Percentiles rank a stretch among this genome's conserved stretches.
Evolutionary conservation across 2,797 vertebrate species (phyloP).

Genomic region (Alectoris magna): DNA sequence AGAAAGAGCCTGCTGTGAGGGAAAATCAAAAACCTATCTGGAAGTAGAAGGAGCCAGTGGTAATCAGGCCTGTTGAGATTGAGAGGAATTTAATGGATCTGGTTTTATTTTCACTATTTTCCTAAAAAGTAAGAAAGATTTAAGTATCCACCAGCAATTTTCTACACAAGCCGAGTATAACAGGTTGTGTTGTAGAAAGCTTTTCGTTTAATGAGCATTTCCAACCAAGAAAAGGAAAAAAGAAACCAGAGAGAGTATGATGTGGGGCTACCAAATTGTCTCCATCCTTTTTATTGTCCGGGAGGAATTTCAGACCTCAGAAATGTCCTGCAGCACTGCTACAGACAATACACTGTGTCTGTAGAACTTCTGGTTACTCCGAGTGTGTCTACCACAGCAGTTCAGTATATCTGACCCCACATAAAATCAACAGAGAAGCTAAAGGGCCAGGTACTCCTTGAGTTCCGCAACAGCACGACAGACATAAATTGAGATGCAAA

Average conservation of each 20-base stretch:
- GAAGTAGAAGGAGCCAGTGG: neutral
- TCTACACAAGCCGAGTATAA: neutral
- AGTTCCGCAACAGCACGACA: too few species aligned
- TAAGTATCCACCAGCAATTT: neutral
- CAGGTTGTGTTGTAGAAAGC: neutral
- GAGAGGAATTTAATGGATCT: neutral
- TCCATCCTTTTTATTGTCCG: neutral
- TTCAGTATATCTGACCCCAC: neutral
- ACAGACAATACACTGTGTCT: neutral
- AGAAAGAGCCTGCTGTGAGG: neutral
- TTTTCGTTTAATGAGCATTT: neutral
- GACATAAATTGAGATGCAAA: neutral
- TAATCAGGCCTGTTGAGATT: neutral
- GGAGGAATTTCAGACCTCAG: neutral
- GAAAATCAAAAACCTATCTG: neutral
- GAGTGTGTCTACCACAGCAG: neutral
- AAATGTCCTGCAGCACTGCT: neutral
- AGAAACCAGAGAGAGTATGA: neutral
- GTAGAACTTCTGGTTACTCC: neutral
- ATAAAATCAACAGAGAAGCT: neutral
- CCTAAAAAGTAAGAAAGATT: neutral
- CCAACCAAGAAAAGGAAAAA: neutral
- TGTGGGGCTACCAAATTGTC: neutral
- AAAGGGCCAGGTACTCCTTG: neutral
- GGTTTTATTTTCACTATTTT: neutral